Evolutionary conservation across 2,797 vertebrate genomes (phyloP), one percentile per base, ranked within the genome.

Genomic region (Botia kubotai): DNA sequence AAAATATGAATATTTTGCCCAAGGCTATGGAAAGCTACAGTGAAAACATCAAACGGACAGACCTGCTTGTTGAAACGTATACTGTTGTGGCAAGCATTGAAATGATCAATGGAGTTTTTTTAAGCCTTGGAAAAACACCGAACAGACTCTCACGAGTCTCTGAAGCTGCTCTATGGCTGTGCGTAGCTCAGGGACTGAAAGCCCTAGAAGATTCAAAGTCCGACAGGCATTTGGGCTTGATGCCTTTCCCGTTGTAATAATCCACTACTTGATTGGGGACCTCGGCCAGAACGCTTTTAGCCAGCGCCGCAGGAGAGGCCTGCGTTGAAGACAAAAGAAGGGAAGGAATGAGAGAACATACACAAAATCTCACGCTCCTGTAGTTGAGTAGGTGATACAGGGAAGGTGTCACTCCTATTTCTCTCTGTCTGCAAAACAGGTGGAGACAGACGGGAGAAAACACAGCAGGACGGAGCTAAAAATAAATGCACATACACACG

Each of bases 261-360:
- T 99, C 98, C 93, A 99, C 98, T 82, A 99, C 98, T 93, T 99
- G 98, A 91, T 99, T 99, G 46, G 98, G 98, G 89, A 99, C 98
- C 93, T 99, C 98, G 21, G 98, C 98, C 93, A 99, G 88, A 89
- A 99, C 98, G 5, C 97, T 99, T 91, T 99, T 99, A 69, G 98
- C 98, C 88, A 99, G 94, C 33, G 98, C 98, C 83, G 97, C 97
- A 79, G 98, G 98, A 83, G 98, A 99, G 29, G 98, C 98, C 98
- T 99, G 93, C 52, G 81, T 62, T 53, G 53, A 63, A 82, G 57
- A 81, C 58, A 75, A 80, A 48, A 43, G 16, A 2, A 16, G n/a
- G n/a, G 16, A 14, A 48, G 39, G 14, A 7, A 72, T 71, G 19
- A 55, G 63, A 60, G 55, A 57, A 68, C 4, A 68, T 21, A 67